Evolutionary conservation across 2,888 invertebrate genomes (phyloP).

Genomic region (Zele albiditarsus): DNA sequence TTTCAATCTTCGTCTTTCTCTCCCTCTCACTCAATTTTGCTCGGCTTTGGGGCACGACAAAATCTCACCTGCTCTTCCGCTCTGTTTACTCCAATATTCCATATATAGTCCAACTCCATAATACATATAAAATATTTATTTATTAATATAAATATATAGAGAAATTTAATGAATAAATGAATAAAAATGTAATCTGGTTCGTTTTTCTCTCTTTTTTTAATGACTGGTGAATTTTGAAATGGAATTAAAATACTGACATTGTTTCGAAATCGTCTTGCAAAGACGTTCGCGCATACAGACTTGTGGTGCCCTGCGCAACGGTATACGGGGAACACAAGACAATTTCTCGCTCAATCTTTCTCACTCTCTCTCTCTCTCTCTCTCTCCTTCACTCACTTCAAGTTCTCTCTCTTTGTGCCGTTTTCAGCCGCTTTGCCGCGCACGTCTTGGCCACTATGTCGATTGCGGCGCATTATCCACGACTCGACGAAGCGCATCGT

Average conservation of each 20-base stretch:
- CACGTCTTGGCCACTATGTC: constrained; percentile 35
- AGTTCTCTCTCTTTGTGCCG: neutral
- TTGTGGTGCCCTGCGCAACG: constrained; percentile 28
- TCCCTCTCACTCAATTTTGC: neutral
- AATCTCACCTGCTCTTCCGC: constrained; percentile 21
- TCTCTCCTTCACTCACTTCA: neutral
- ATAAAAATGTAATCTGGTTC: too few relatives aligned
- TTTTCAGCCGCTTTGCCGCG: neutral
- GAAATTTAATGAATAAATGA: neutral
- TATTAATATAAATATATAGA: neutral
- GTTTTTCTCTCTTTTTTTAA: too few relatives aligned
- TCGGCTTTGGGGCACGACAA: neutral
- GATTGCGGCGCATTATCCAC: constrained; percentile 39
- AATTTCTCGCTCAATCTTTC: constrained; percentile 17
- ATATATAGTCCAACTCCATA: neutral
- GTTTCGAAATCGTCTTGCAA: constrained; percentile 22
- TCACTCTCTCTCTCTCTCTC: neutral
- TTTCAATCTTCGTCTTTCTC: neutral
- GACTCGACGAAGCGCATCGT: constrained; percentile 37
- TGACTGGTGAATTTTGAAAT: neutral
- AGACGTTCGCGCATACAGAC: constrained; percentile 33
- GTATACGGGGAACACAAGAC: constrained; percentile 34
- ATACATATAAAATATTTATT: neutral
- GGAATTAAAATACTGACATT: neutral
- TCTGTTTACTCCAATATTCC: neutral